Evolutionary conservation across 2,797 vertebrate species (phyloP).

Genomic region (Paramormyrops hopkinsi): DNA sequence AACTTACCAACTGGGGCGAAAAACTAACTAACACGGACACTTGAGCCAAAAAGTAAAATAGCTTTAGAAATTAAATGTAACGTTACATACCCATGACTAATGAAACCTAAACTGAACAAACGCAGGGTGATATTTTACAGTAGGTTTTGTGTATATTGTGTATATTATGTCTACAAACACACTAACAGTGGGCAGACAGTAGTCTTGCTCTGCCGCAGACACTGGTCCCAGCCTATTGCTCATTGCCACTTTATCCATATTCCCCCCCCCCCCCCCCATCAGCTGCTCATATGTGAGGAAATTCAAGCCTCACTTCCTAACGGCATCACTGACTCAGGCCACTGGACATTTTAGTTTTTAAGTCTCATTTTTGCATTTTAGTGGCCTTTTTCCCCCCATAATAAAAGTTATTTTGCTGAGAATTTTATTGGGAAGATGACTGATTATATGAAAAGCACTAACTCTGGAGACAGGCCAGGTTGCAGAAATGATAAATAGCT

Average conservation of each 20-base stretch:
- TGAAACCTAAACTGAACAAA: background rate
- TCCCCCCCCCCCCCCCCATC: no score
- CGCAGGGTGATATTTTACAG: background rate
- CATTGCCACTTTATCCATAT: background rate
- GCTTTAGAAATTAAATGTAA: background rate
- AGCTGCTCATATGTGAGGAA: background rate
- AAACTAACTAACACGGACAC: background rate
- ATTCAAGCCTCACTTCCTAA: background rate
- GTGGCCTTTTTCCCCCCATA: background rate
- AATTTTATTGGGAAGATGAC: conserved; percentile 37
- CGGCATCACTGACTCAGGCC: background rate
- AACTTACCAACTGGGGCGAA: background rate
- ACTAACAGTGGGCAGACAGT: background rate
- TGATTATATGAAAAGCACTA: conserved; percentile 39
- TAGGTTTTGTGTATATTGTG: background rate
- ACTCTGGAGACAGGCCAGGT: conserved; percentile 47
- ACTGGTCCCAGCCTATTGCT: background rate
- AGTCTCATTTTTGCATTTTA: background rate
- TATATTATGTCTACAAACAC: background rate
- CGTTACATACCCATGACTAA: background rate
- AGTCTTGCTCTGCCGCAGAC: background rate
- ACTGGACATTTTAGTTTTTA: background rate
- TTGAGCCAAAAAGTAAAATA: background rate
- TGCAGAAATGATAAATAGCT: conserved; percentile 52
- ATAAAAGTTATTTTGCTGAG: background rate